Conservation (phyloP, 1,140 invertebrate genomes). For the Druon quercuslanigerum region DNA sequence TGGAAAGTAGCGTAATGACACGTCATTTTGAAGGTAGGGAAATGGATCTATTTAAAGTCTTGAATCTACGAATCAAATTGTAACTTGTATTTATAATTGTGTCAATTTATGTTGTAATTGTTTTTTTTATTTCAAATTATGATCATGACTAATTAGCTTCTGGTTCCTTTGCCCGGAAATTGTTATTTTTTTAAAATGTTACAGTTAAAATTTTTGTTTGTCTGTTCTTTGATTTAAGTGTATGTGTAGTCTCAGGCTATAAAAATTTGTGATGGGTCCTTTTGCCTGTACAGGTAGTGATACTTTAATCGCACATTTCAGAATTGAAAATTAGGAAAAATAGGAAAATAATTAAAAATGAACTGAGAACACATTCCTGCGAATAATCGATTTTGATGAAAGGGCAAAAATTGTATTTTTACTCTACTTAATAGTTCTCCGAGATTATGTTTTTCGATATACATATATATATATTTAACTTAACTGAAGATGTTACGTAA, state of each 20-base stretch:
- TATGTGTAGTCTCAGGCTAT: background rate
- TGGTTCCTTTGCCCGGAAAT: no score
- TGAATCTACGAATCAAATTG: no score
- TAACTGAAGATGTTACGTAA: background rate
- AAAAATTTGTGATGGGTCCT: background rate
- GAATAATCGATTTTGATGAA: background rate
- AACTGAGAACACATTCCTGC: no score
- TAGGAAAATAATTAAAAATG: no score
- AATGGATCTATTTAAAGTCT: background rate
- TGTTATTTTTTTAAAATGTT: background rate
- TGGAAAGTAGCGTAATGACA: no score
- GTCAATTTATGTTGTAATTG: no score
- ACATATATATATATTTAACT: background rate
- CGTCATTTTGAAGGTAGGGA: background rate
- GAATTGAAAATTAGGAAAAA: no score
- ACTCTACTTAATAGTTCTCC: background rate
- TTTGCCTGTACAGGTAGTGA: no score
- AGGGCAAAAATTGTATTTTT: background rate
- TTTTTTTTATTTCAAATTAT: no score
- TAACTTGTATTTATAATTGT: no score
- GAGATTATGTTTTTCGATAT: slow-evolving; percentile 2
- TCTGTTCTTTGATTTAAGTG: background rate
- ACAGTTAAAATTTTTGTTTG: background rate
- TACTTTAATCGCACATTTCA: no score
- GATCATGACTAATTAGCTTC: no score